Evolutionary conservation across 1,140 invertebrate species (phyloP).

Genomic region (Drosophila prosaltans): DNA sequence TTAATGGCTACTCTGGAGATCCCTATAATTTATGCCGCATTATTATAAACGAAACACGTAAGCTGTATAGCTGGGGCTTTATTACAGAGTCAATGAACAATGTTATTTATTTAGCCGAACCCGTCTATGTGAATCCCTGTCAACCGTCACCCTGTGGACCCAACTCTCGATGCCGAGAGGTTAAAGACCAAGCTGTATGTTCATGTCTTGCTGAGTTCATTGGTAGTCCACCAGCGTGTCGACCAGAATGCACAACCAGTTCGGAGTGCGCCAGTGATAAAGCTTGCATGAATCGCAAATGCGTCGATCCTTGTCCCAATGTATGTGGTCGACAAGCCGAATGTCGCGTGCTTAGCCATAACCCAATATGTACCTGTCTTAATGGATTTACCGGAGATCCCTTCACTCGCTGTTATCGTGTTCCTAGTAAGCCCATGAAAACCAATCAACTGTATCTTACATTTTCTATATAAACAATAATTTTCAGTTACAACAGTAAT

Average conservation of each 20-base stretch:
- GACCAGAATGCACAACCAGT: conserved; percentile 89
- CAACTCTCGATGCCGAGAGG: conserved; percentile 86
- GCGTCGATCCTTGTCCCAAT: conserved; percentile 90
- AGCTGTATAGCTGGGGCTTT: conserved; percentile 61
- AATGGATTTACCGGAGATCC: conserved; percentile 91
- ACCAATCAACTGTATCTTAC: conserved; percentile 38
- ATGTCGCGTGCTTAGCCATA: conserved; percentile 90
- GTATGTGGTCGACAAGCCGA: conserved; percentile 91
- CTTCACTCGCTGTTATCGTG: conserved; percentile 75
- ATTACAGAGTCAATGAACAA: conserved; percentile 5
- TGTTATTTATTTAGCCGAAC: conserved; percentile 59
- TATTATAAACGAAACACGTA: conserved; percentile 85
- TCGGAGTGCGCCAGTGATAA: conserved; percentile 89
- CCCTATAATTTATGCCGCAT: conserved; percentile 85
- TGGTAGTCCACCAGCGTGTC: conserved; percentile 90
- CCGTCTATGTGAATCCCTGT: conserved; percentile 85
- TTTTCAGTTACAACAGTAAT: conserved; percentile 60
- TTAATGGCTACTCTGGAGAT: conserved; percentile 88
- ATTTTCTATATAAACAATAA: background rate
- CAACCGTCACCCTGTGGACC: conserved; percentile 89
- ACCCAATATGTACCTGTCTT: conserved; percentile 89
- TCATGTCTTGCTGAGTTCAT: conserved; percentile 89
- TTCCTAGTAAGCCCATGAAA: conserved; percentile 83
- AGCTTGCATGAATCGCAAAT: conserved; percentile 92
- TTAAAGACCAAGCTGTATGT: conserved; percentile 88